Evolutionary conservation across 2,888 invertebrate genomes (phyloP), one percentile per base, ranked within the genome.

Genomic region (Hirtodrosophila duncani): DNA sequence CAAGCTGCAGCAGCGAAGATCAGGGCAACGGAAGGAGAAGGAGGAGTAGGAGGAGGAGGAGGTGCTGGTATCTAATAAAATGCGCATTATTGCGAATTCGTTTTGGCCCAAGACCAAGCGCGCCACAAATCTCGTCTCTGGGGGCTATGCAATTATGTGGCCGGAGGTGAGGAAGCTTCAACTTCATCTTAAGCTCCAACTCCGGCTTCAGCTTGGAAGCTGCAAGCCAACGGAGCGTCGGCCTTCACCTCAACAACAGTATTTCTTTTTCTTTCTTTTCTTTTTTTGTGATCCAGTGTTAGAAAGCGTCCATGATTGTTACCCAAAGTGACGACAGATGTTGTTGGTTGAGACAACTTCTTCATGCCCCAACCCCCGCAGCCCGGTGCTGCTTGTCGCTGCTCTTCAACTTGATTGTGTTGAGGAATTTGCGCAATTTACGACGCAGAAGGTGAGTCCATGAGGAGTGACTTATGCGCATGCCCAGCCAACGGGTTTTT

Each of bases 221-320:
- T n/a, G n/a, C n/a, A n/a, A n/a, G n/a, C n/a, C n/a, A n/a, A n/a
- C 41, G 29, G 38, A 41, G 50, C 43, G 33, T 57, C 53, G 72
- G 81, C 80, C 72, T 80, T 80, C 72, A 72, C 77, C 78, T 80
- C 70, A 42, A 26, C 24, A n/a, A n/a, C n/a, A n/a, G n/a, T n/a
- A n/a, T n/a, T n/a, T n/a, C n/a, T n/a, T n/a, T n/a, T n/a, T n/a
- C n/a, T n/a, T n/a, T n/a, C n/a, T n/a, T n/a, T n/a, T n/a, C n/a
- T n/a, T n/a, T n/a, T n/a, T n/a, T n/a, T n/a, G n/a, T n/a, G n/a
- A n/a, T n/a, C 49, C 49, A 67, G 72, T 71, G 81, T 77, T 67
- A 62, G 36, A 55, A 59, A 75, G 46, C 23, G 46, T 7, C 39
- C 21, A 48, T 55, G 60, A 14, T 17, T 20, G 24, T 27, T 37